Conservation (phyloP, 2,113 vertebrate species). For the Elephas maximus region DNA sequence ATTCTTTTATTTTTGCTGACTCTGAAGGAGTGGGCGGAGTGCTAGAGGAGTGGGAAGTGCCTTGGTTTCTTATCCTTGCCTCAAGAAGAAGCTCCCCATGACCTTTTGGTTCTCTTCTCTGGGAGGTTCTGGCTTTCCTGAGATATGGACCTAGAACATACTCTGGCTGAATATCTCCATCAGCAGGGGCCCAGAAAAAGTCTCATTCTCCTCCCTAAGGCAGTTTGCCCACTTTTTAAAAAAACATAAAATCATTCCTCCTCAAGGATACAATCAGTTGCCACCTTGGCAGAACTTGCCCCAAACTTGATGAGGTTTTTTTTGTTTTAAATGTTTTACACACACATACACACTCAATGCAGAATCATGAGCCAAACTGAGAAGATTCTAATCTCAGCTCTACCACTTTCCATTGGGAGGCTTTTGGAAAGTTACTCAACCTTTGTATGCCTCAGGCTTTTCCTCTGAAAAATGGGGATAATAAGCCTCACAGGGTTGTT, state of each 20-base stretch:
- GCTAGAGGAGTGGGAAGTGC: not conserved
- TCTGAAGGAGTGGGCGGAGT: not conserved
- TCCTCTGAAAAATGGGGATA: slow-evolving; percentile 39
- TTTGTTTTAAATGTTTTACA: not conserved
- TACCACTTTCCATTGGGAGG: not conserved
- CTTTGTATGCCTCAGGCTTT: not conserved
- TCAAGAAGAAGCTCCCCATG: not conserved
- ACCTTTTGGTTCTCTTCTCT: not conserved
- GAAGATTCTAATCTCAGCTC: not conserved
- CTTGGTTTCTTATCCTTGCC: slow-evolving; percentile 8
- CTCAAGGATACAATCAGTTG: not conserved
- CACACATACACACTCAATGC: not conserved
- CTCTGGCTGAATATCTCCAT: not conserved
- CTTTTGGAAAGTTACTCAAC: not conserved
- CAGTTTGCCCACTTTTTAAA: slow-evolving; percentile 1
- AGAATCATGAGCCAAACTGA: not conserved
- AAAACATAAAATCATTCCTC: not conserved
- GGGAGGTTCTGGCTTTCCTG: slow-evolving; percentile 33
- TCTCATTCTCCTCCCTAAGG: not conserved
- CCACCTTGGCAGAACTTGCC: not conserved
- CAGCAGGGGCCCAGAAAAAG: not conserved
- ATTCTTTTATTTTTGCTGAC: not conserved
- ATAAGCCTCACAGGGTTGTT: not conserved
- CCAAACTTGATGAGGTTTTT: not conserved
- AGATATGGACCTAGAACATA: not conserved